phyloP scores from a whole-genome alignment of 2,113 vertebrate genomes.

The Lutjanus erythropterus region DNA sequence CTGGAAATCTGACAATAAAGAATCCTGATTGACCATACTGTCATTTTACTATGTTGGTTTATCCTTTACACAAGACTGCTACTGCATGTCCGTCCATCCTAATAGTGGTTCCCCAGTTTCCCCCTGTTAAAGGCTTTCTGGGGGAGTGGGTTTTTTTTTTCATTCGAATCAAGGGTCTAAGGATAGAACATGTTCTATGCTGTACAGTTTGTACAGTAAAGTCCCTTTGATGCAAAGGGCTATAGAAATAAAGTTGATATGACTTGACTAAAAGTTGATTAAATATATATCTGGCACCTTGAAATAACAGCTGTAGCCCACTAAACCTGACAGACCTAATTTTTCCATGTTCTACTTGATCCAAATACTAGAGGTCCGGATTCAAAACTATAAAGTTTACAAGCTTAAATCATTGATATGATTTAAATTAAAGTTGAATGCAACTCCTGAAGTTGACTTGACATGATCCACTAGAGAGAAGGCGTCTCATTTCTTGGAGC shows the following conservation, averaged over 20 bases:
- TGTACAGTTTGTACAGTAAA: neutral
- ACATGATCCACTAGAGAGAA: neutral
- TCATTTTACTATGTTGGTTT: too few relatives aligned
- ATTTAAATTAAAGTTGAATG: neutral
- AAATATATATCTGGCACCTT: neutral
- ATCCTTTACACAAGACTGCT: neutral
- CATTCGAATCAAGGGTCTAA: neutral
- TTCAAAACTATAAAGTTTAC: neutral
- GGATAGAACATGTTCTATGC: too few relatives aligned
- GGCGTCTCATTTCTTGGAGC: neutral
- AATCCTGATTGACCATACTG: neutral
- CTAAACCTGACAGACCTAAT: neutral
- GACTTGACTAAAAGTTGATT: neutral
- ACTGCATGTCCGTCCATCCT: neutral
- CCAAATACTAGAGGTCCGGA: neutral
- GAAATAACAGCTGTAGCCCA: neutral
- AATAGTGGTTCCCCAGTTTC: neutral
- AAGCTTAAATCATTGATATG: neutral
- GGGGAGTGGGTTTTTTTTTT: neutral
- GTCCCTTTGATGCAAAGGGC: neutral
- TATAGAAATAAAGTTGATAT: neutral
- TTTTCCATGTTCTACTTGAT: neutral
- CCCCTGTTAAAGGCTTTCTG: neutral
- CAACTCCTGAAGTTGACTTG: neutral
- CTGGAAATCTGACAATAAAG: too few relatives aligned